Conservation (phyloP, 2,113 vertebrate genomes). For the Cisticola juncidis region DNA sequence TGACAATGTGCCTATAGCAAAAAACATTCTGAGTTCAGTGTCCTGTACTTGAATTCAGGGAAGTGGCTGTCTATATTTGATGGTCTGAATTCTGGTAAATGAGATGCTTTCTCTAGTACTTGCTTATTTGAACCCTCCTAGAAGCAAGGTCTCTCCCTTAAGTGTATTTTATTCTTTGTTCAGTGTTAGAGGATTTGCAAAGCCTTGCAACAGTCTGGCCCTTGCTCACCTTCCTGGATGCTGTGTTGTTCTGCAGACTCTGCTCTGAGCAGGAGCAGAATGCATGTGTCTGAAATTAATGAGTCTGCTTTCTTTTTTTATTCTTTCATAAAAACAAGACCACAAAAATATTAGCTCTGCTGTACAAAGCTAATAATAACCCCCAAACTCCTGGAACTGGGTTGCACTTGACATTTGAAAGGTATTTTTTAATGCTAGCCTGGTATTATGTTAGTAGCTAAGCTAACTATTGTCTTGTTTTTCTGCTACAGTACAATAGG, state of each 20-base stretch:
- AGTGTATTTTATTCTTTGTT: not conserved
- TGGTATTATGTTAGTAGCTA: not conserved
- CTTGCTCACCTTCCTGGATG: not conserved
- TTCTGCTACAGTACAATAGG: constrained; percentile 85
- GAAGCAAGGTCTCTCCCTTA: not conserved
- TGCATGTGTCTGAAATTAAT: not conserved
- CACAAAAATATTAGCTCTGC: not conserved
- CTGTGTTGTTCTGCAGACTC: not conserved
- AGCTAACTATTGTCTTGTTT: not conserved
- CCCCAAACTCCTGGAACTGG: not conserved
- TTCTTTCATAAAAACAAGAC: not conserved
- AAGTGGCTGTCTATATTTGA: not conserved
- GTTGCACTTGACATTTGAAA: not conserved
- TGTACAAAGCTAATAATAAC: not conserved
- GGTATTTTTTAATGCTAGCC: not conserved
- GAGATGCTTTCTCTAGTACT: not conserved
- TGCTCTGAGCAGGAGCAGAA: not conserved
- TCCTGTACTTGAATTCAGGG: not conserved
- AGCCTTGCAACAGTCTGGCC: not conserved
- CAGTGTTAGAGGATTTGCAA: not conserved
- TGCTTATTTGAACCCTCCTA: not conserved
- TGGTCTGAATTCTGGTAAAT: not conserved
- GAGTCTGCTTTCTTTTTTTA: not conserved
- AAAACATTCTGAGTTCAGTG: not conserved
- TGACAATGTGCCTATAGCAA: not conserved